Percentiles rank a stretch among this genome's conserved stretches.
phyloP scores from a whole-genome alignment of 2,797 vertebrate species.

The Notolepis coatsorum region DNA sequence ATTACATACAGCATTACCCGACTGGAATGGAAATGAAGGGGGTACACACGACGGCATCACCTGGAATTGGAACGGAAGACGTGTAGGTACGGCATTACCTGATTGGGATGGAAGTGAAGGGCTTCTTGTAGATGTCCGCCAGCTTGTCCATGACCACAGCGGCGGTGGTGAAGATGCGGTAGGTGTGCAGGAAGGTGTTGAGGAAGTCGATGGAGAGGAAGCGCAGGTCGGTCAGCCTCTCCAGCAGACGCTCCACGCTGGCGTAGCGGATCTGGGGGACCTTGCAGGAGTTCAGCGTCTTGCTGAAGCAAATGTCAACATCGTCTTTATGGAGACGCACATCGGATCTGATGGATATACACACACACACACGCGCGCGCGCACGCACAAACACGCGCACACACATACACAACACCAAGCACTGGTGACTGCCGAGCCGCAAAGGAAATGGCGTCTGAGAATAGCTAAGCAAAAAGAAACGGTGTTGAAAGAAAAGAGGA shows the following conservation, averaged over 20 bases:
- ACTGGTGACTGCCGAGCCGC: constrained; percentile 69
- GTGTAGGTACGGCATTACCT: constrained; percentile 87
- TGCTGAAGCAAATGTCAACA: constrained; percentile 99
- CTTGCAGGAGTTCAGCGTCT: constrained; percentile 99
- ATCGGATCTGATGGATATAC: constrained; percentile 87
- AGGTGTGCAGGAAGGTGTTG: constrained; percentile 98
- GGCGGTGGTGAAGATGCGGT: constrained; percentile 95
- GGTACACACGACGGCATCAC: no score
- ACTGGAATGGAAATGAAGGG: no score
- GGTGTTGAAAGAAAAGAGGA: constrained; percentile 33
- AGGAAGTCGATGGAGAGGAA: constrained; percentile 99
- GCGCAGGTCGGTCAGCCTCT: constrained; percentile 95
- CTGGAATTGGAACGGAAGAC: background rate
- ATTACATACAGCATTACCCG: no score
- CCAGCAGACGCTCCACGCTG: constrained; percentile 94
- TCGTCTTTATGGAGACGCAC: constrained; percentile 97
- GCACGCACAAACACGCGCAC: constrained; percentile 48
- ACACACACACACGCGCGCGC: constrained; percentile 2
- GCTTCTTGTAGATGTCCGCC: constrained; percentile 95
- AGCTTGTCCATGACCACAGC: constrained; percentile 94
- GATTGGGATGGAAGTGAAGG: constrained; percentile 96
- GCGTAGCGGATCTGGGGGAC: constrained; percentile 98
- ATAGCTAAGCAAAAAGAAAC: constrained; percentile 38
- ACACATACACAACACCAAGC: constrained; percentile 62
- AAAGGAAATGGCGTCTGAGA: constrained; percentile 47